Conservation (phyloP, 1,140 invertebrate species). For the Cryptotermes secundus region DNA sequence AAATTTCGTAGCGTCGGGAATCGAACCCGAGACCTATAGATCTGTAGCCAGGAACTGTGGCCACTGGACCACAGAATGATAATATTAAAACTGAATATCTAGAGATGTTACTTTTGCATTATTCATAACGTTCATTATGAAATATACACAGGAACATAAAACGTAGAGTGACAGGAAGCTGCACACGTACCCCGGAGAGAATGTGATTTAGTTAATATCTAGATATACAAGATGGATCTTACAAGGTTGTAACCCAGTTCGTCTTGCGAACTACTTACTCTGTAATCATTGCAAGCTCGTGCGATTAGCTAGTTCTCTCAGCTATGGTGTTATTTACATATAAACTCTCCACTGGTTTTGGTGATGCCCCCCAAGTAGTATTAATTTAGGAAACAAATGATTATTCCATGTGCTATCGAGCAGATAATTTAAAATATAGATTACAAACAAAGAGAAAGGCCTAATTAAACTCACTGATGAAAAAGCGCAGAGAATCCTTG, state of each 20-base stretch:
- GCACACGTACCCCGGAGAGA: not conserved
- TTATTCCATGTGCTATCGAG: not conserved
- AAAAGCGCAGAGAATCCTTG: too few species aligned
- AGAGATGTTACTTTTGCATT: not conserved
- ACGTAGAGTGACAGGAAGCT: not conserved
- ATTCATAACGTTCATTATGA: conserved; percentile 10
- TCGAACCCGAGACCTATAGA: too few species aligned
- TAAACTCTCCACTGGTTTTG: not conserved
- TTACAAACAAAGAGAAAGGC: not conserved
- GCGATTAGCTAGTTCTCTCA: not conserved
- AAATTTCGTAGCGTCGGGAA: too few species aligned
- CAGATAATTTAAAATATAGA: not conserved
- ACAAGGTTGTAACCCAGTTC: not conserved
- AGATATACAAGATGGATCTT: not conserved
- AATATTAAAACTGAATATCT: not conserved
- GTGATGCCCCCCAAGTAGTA: not conserved
- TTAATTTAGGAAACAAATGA: conserved; percentile 10
- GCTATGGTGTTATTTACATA: not conserved
- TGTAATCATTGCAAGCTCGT: not conserved
- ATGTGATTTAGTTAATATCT: not conserved
- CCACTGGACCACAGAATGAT: too few species aligned
- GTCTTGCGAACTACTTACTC: not conserved
- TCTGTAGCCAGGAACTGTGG: too few species aligned
- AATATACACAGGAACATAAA: not conserved
- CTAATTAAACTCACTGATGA: not conserved